A percentile compares a stretch with the other conserved stretches of the same genome.
Conservation (phyloP, 2,797 vertebrate species). For the Pogoniulus pusillus region DNA sequence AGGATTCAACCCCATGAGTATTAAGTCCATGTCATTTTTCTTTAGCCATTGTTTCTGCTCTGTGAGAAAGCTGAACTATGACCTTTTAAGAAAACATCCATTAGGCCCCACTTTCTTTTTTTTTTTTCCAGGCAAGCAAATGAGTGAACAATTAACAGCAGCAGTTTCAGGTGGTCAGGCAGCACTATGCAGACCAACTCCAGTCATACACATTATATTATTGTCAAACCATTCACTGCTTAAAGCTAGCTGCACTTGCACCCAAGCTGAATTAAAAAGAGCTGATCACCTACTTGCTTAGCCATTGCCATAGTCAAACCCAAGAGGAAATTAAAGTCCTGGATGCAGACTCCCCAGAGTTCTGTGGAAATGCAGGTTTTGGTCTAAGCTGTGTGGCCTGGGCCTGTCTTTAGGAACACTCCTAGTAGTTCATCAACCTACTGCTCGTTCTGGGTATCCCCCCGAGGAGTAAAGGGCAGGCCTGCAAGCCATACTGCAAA, state of each 20-base stretch:
- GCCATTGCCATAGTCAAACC: background rate
- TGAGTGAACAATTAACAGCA: background rate
- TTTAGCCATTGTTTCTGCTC: background rate
- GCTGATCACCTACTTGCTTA: background rate
- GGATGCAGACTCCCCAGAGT: background rate
- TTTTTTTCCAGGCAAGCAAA: background rate
- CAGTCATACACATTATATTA: background rate
- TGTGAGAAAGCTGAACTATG: background rate
- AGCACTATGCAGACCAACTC: background rate
- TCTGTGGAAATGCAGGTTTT: background rate
- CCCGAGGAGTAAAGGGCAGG: background rate
- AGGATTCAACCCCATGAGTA: background rate
- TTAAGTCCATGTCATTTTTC: background rate
- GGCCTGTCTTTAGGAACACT: background rate
- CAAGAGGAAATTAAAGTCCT: background rate
- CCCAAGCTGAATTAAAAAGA: background rate
- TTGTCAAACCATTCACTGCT: background rate
- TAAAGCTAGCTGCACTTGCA: background rate
- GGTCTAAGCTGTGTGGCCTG: background rate
- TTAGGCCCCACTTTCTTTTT: background rate
- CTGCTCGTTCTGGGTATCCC: background rate
- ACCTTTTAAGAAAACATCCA: background rate
- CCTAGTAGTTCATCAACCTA: conserved; percentile 2
- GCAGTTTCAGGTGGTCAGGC: background rate
- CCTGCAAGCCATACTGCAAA: background rate